Evolutionary conservation across 2,797 vertebrate genomes (phyloP), one percentile per base, ranked within the genome.

Genomic region (Manis pentadactyla): DNA sequence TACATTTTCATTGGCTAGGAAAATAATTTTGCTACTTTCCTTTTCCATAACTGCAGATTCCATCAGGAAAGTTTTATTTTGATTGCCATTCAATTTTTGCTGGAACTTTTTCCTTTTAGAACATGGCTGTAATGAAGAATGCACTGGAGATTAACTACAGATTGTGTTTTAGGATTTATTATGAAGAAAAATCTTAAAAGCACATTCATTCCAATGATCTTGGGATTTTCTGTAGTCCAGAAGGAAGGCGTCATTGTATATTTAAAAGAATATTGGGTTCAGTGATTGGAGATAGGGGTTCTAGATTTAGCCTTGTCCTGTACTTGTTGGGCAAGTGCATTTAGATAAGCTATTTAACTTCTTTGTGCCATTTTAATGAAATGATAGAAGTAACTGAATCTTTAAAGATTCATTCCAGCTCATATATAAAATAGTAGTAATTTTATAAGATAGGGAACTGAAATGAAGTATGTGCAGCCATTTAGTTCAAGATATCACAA

Each of bases 41-140:
- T 88, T 97, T 91, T 96, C 51, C 11, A 27, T 92, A 61, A 57
- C 59, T 84, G 25, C n/a, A 95, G 19, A 87, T 96, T 90, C 37
- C 86, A 25, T 95, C 34, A 82, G 85, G 87, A 92, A 94, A 84
- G 17, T 87, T 92, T 46, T 95, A 77, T 84, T 94, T 97, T 77
- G 75, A 87, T 66, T 51, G 55, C 13, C 63, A 21, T 23, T 66
- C 25, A 79, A 69, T 87, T 93, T 94, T 92, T 95, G 64, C 39
- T 93, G 39, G n/a, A 94, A 34, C 29, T 92, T 85, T 74, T 93
- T 87, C 31, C 29, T 90, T 31, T 81, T 90, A 57, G 19, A 92
- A n/a, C 27, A 81, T 93, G 77, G 29, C 31, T 57, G 5, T 85
- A 81, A 64, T 92, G 51, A 95, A 86, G 86, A 66, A 39, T 73